Percentiles rank a stretch among this genome's conserved stretches.
phyloP scores from a whole-genome alignment of 2,797 vertebrate species.

The Acridotheres tristis region DNA sequence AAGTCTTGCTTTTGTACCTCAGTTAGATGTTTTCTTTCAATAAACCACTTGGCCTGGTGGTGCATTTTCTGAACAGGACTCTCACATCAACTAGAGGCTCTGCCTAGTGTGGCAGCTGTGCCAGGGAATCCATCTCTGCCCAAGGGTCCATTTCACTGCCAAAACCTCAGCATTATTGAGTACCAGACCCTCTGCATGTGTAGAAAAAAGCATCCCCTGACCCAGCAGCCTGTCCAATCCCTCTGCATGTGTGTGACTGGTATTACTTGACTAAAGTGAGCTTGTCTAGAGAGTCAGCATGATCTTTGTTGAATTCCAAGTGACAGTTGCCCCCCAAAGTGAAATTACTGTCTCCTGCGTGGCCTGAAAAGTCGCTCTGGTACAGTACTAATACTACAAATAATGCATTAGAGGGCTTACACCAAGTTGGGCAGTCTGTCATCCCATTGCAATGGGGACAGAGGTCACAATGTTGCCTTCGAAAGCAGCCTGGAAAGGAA shows the following conservation, averaged over 20 bases:
- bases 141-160: not conserved
- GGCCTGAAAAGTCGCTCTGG: fast-evolving
- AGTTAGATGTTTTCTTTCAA: not conserved
- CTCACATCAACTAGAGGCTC: not conserved
- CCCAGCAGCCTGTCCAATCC: not conserved
- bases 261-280: not conserved
- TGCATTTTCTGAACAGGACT: not conserved
- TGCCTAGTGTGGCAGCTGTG: not conserved
- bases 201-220: not conserved
- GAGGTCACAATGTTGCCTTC: not conserved
- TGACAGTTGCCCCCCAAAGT: not conserved
- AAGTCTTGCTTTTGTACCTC: not conserved
- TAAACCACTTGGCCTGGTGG: not conserved
- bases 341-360: not conserved
- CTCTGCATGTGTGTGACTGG: not conserved
- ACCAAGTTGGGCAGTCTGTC: not conserved
- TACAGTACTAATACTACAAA: not conserved
- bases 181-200: not conserved
- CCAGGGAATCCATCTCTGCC: not conserved
- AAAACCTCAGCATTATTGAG: not conserved
- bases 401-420: not conserved
- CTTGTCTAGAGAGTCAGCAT: fast-evolving
- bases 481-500: not conserved
- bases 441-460: not conserved
- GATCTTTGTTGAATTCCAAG: not conserved